Conservation (phyloP, 2,113 vertebrate species). For the Seriola rivoliana region DNA sequence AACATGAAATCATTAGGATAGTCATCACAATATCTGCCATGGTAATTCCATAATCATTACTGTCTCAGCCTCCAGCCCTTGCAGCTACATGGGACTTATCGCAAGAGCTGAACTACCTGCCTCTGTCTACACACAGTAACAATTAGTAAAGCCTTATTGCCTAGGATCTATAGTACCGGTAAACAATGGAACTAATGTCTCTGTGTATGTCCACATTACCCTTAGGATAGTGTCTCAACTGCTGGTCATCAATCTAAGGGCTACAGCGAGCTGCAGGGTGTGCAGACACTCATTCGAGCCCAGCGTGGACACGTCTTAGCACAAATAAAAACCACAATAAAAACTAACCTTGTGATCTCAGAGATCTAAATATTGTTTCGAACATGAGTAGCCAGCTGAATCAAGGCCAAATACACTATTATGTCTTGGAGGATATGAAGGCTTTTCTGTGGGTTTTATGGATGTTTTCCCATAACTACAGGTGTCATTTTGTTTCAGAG, state of each 20-base stretch:
- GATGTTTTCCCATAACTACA: constrained; percentile 17
- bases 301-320: background rate
- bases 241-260: constrained; percentile 36
- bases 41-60: constrained; percentile 77
- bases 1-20: constrained; percentile 81
- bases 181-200: constrained; percentile 73
- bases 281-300: constrained; percentile 5
- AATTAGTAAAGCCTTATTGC: constrained; percentile 74
- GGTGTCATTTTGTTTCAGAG: constrained; percentile 28
- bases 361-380: constrained; percentile 15
- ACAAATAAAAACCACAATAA: constrained; percentile 11
- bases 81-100: constrained; percentile 40
- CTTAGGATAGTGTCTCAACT: constrained; percentile 34
- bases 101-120: constrained; percentile 53
- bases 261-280: background rate
- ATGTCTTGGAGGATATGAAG: too few species aligned
- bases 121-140: constrained; percentile 54
- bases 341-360: background rate
- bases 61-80: constrained; percentile 52
- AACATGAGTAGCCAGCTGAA: background rate
- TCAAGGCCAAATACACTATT: background rate
- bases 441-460: constrained; percentile 2
- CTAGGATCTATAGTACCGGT: constrained; percentile 61
- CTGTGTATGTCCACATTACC: constrained; percentile 45
- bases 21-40: constrained; percentile 74